A percentile compares a stretch with the other conserved stretches of the same genome.
Evolutionary conservation across 2,797 vertebrate genomes (phyloP).

Genomic region (Karalla daura): DNA sequence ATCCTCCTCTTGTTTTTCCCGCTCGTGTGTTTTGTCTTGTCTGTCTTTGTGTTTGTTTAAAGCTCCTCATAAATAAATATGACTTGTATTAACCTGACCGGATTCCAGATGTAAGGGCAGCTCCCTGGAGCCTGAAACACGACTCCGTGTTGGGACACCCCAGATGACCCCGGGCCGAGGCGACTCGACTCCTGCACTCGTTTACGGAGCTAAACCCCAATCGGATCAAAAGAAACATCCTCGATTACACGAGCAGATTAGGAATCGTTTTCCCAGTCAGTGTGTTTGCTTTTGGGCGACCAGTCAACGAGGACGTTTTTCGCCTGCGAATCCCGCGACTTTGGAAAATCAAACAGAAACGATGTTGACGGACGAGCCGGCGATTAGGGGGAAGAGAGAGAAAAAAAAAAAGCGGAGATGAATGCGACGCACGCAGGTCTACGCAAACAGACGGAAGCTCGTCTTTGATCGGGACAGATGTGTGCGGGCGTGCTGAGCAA

Average conservation of each 20-base stretch:
- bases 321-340: neutral
- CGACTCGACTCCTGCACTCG: neutral
- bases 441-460: constrained; percentile 3
- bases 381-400: too few species aligned
- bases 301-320: too few species aligned
- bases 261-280: constrained; percentile 47
- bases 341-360: constrained; percentile 39
- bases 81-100: constrained; percentile 14
- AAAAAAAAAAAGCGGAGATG: constrained; percentile 44
- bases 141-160: constrained; percentile 6
- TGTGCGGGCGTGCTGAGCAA: neutral
- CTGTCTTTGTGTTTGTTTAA: constrained; percentile 25
- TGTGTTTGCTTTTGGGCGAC: too few species aligned
- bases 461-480: constrained; percentile 12
- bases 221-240: constrained; percentile 30
- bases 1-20: neutral
- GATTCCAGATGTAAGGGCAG: constrained; percentile 11
- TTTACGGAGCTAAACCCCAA: constrained; percentile 25
- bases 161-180: constrained; percentile 14
- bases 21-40: constrained; percentile 24
- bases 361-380: neutral
- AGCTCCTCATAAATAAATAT: constrained; percentile 11
- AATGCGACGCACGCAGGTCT: constrained; percentile 4
- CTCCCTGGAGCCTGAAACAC: neutral
- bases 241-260: constrained; percentile 31